These are phyloP conservation scores for Epinephelus awoara DNA, from an alignment of 2,797 vertebrate species.

Conservation along the genomic window DNA sequence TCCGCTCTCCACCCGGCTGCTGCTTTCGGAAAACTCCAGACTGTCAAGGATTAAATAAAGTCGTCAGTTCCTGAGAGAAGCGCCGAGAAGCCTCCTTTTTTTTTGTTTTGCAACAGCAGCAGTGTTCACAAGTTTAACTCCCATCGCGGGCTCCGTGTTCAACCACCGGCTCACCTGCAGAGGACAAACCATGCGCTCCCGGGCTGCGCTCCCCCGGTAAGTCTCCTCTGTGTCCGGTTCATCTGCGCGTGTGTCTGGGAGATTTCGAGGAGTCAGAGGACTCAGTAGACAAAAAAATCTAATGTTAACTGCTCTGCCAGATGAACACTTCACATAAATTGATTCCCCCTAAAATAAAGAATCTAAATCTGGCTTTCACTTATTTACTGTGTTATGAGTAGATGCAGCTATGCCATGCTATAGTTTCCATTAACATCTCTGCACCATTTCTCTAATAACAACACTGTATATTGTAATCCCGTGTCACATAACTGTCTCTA, in stretches of 20 bases:
- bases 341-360: not conserved
- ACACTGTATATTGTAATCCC: too few species aligned
- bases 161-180: constrained; percentile 68
- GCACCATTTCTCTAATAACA: not conserved
- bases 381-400: not conserved
- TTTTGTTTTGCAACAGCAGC: not conserved
- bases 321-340: too few species aligned
- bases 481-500: not conserved
- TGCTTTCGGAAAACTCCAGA: constrained; percentile 18
- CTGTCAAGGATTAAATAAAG: constrained; percentile 40
- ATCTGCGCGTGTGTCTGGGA: not conserved
- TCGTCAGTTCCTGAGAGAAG: constrained; percentile 31
- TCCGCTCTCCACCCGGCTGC: constrained; percentile 33
- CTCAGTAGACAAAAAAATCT: not conserved
- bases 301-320: not conserved
- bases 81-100: not conserved
- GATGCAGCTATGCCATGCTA: not conserved
- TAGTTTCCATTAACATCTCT: not conserved
- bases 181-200: constrained; percentile 67
- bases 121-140: not conserved
- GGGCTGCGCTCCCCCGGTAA: constrained; percentile 66
- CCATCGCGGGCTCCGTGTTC: constrained; percentile 10
- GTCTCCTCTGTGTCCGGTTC: constrained; percentile 7
- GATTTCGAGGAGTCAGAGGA: not conserved
- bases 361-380: not conserved